phyloP scores from a whole-genome alignment of 2,888 invertebrate species.

The Yponomeuta sedellus region DNA sequence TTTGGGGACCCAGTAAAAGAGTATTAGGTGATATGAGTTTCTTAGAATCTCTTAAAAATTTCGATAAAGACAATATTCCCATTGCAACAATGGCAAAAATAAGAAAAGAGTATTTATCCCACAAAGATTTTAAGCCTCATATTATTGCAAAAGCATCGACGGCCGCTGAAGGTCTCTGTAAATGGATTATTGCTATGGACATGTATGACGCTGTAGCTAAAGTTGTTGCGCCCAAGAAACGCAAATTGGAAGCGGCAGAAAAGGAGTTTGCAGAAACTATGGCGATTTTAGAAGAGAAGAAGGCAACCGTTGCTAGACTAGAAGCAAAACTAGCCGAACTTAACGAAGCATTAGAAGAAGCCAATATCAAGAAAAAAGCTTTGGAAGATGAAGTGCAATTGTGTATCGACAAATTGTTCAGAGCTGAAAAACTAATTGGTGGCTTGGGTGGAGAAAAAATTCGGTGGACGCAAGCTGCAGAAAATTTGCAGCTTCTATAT shows the following conservation, averaged over 20 bases:
- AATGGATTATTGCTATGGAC: slow-evolving; percentile 94
- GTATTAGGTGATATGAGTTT: slow-evolving; percentile 89
- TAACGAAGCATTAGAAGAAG: slow-evolving; percentile 81
- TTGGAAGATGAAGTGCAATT: slow-evolving; percentile 84
- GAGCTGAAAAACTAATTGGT: slow-evolving; percentile 92
- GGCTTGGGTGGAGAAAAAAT: slow-evolving; percentile 92
- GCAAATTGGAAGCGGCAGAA: slow-evolving; percentile 87
- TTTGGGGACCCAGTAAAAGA: slow-evolving; percentile 90
- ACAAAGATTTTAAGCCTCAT: slow-evolving; percentile 87
- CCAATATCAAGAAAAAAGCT: slow-evolving; percentile 79
- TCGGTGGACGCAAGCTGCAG: slow-evolving; percentile 88
- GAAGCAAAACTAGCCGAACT: slow-evolving; percentile 85
- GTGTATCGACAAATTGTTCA: slow-evolving; percentile 88
- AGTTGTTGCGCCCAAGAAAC: slow-evolving; percentile 90
- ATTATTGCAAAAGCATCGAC: slow-evolving; percentile 92
- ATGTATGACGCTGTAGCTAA: slow-evolving; percentile 90
- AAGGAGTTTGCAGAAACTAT: slow-evolving; percentile 88
- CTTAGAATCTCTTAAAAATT: slow-evolving; percentile 83
- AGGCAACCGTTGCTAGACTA: slow-evolving; percentile 84
- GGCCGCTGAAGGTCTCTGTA: slow-evolving; percentile 94
- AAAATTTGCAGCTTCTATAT: slow-evolving; percentile 82
- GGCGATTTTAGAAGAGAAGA: slow-evolving; percentile 89
- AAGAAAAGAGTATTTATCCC: slow-evolving; percentile 83
- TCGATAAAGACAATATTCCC: slow-evolving; percentile 91
- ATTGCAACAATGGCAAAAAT: slow-evolving; percentile 83